Conservation (phyloP, 2,113 vertebrate species). For the Cariama cristata region DNA sequence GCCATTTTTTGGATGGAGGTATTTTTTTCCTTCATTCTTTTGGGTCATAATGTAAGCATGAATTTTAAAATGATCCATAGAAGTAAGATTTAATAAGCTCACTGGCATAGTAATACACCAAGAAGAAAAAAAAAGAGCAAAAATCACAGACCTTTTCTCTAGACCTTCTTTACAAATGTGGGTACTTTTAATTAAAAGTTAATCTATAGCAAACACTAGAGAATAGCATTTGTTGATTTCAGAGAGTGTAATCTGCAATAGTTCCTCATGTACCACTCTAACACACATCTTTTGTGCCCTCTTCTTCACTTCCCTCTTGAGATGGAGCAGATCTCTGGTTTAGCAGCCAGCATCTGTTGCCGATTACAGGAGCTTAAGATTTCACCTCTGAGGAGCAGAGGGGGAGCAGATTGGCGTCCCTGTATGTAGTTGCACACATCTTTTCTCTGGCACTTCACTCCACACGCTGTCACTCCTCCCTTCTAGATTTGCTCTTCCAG, state of each 20-base stretch:
- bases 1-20: not conserved
- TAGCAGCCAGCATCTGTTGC: not conserved
- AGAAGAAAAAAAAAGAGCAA: slow-evolving; percentile 21
- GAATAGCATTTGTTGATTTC: slow-evolving; percentile 38
- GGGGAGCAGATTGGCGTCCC: not conserved
- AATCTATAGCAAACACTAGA: not conserved
- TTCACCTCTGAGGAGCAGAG: not conserved
- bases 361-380: not conserved
- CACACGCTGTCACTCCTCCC: not conserved
- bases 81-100: slow-evolving; percentile 67
- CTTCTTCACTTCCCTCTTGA: not conserved
- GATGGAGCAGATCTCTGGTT: slow-evolving; percentile 10
- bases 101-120: slow-evolving; percentile 17
- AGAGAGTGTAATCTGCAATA: not conserved
- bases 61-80: slow-evolving; percentile 70
- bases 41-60: slow-evolving; percentile 52
- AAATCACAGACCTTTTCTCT: slow-evolving; percentile 43
- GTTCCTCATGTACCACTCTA: not conserved
- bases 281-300: not conserved
- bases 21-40: slow-evolving; percentile 49
- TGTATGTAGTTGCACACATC: not conserved
- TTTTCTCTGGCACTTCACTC: not conserved
- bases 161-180: slow-evolving; percentile 17
- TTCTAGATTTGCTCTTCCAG: not conserved
- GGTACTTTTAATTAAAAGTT: not conserved